Base-by-base conservation (phyloP, 1,140 invertebrate species). In the Xylocopa sonorina region DNA sequence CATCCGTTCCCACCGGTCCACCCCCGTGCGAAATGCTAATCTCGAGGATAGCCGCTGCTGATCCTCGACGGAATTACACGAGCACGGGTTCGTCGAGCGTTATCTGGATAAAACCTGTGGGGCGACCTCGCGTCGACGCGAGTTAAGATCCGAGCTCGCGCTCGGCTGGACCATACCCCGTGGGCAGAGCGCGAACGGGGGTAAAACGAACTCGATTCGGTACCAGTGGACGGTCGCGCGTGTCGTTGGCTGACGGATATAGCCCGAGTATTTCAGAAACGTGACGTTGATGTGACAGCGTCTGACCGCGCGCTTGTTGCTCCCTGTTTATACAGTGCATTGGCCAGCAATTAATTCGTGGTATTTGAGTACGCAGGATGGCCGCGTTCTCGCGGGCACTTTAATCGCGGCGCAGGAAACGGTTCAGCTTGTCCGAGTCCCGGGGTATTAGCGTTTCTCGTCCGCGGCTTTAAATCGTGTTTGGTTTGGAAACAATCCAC, bases 211-310 rank as follows among this genome's bases (percentile, higher is more conserved):
- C 78, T 88, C 85, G 81, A 88, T 84, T 80, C 85, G 81, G 55
- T 57, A 62, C 62, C 38, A 32, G 43, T 58, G 63, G n/a, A n/a
- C 14, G 21, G 18, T 43, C n/a, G 29, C 24, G 10, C 7, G 85
- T 85, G 81, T 87, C 80, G 77, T 81, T 67, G 48, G 78, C 78
- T 85, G 88, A 89, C 88, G 85, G 82, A 89, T 89, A 87, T 89
- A 89, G 87, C 80, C 75, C 58, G 84, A 85, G 86, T 89, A 88
- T 89, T 89, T 89, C 86, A 87, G 88, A 87, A 83, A 89, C 83
- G 82, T 88, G 88, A 89, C 88, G 88, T 89, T 89, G 88, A 89
- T 87, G 82, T 88, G 88, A 89, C 87, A 87, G 82, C 73, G 83
- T 84, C 79, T 66, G 66, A 57, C 69, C 75, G 63, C 66, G 50